Evolutionary conservation across 92 coral and sea anemone species (phyloP).

Genomic region (Metridium senile): DNA sequence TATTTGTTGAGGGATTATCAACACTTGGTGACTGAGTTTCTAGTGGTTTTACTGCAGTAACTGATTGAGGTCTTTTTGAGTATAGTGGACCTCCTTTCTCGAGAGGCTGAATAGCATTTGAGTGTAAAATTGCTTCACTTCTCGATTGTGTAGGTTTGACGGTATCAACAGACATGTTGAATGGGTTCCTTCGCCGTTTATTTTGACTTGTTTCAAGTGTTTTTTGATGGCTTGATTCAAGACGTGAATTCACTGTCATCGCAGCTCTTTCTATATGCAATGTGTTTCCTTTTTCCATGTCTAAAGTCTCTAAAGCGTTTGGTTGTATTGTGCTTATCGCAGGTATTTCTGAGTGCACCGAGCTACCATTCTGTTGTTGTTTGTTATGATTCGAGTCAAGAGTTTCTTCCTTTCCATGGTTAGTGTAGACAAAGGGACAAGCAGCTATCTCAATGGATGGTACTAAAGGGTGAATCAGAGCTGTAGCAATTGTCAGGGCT

Average conservation of each 20-base stretch:
- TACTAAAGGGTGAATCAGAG: slow-evolving; percentile 31
- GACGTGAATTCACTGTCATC: neutral
- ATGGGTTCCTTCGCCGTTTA: neutral
- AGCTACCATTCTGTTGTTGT: neutral
- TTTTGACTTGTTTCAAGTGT: neutral
- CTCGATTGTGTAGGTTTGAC: neutral
- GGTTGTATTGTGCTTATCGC: too few relatives aligned
- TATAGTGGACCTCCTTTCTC: neutral
- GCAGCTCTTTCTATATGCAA: neutral
- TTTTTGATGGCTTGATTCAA: neutral
- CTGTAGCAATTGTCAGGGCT: slow-evolving; percentile 31
- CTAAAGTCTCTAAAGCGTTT: neutral
- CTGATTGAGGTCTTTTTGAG: neutral
- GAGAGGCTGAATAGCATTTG: neutral
- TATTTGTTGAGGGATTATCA: neutral
- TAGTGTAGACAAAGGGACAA: neutral
- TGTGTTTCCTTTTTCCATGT: neutral
- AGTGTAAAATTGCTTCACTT: neutral
- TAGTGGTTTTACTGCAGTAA: neutral
- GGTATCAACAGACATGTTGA: neutral
- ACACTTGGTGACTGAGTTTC: neutral
- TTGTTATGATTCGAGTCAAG: neutral
- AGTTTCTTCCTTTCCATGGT: neutral
- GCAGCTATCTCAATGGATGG: slow-evolving; percentile 29
- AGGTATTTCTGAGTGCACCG: neutral